These are phyloP conservation scores for Heterodera filipjevi DNA, from an alignment of 2,888 invertebrate genomes.

Conservation along the genomic window DNA sequence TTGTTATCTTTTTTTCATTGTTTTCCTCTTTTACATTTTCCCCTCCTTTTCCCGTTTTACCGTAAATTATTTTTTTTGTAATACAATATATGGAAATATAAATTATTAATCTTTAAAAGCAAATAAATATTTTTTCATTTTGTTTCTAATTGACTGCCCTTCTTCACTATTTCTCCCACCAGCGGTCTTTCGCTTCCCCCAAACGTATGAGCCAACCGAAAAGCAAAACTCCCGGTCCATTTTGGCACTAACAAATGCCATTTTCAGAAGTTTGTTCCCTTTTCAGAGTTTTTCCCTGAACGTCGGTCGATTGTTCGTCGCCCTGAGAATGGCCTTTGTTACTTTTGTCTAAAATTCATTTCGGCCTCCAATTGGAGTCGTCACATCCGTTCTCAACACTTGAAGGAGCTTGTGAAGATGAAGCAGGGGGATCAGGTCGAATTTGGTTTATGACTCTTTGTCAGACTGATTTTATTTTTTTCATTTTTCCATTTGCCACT, in stretches of 20 bases:
- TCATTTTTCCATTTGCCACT: background rate
- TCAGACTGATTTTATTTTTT: background rate
- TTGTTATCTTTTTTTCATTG: background rate
- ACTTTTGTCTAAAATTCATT: conserved; percentile 22
- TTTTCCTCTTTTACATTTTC: background rate
- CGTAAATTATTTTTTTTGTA: no score
- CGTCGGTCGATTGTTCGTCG: conserved; percentile 22
- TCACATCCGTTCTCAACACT: conserved; percentile 21
- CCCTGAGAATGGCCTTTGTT: conserved; percentile 17
- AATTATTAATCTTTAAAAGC: background rate
- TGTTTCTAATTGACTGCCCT: background rate
- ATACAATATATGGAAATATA: no score
- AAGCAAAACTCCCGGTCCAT: background rate
- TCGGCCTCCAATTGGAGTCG: conserved; percentile 28
- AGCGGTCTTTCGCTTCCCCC: background rate
- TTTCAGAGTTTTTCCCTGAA: conserved; percentile 25
- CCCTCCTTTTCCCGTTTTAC: no score
- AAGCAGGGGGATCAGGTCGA: conserved; percentile 11
- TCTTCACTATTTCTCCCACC: background rate
- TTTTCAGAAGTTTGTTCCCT: background rate
- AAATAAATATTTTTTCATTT: background rate
- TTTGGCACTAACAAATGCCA: background rate
- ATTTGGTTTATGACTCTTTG: background rate
- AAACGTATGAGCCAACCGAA: conserved; percentile 6
- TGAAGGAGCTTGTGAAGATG: conserved; percentile 16